Base-by-base conservation (phyloP, 35 echinoderm and acorn worm genomes). In the Acanthaster planci region DNA sequence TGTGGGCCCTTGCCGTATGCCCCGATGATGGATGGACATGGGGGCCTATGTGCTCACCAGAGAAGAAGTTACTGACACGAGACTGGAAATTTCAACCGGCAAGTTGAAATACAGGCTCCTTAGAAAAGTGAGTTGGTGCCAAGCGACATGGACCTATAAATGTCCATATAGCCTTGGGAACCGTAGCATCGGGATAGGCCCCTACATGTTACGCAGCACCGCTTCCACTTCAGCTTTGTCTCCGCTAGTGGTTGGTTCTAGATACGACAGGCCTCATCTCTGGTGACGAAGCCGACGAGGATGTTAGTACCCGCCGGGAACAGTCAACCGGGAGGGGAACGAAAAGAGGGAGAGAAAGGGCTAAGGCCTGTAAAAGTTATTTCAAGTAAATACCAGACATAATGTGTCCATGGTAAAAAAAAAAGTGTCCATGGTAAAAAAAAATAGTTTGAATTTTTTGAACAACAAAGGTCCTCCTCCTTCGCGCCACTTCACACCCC, bases 1-100 rank as follows among this genome's bases (percentile, higher is more conserved):
- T n/a, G n/a, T n/a, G n/a, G n/a, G n/a, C n/a, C n/a, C n/a, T n/a
- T n/a, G n/a, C n/a, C n/a, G n/a, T n/a, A n/a, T 0, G 77, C 87
- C 1, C 77, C 87, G 34, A 80, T 37, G 7, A 89, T 60, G 32
- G 80, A 89, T 7, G 78, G 8, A 60, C 80, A 15, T 26, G 39
- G 0, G 32, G 51, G 26, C 82, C 78, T 1, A 78, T 89, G 55
- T 79, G 77, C 51, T 89, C 87, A 8, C 87, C 87, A 27, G 29
- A 89, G n/a, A 80, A 89, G 27, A 89, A 8, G 5, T 38, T 52
- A 1, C 78, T 59, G 30, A 89, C 57, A 3, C 77, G 18, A 15
- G 87, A 35, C 32, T 89, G 87, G 15, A 89, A 0, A 89, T 78
- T 82, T 89, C 87, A 6, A 89, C 87, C 10, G 87, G 87, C 87